phyloP scores from a whole-genome alignment of 2,113 vertebrate species.

The Cebidichthys violaceus region DNA sequence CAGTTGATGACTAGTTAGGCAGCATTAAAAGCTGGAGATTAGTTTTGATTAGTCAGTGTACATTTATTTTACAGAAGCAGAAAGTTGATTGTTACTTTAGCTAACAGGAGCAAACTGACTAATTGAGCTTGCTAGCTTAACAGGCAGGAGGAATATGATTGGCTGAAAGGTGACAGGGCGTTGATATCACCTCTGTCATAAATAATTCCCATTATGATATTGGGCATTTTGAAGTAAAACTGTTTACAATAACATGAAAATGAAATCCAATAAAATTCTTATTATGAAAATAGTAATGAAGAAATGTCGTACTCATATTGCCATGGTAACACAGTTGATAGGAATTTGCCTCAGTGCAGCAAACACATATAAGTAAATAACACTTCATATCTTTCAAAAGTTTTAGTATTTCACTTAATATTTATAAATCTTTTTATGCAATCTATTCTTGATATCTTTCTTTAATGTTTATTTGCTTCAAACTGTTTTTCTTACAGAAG shows the following conservation, averaged over 20 bases:
- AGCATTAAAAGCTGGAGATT: background rate
- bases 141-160: no score
- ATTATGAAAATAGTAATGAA: background rate
- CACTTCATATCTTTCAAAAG: background rate
- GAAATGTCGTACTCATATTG: background rate
- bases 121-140: background rate
- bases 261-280: background rate
- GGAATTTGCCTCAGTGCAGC: background rate
- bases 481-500: conserved; percentile 55
- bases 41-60: background rate
- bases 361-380: background rate
- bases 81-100: no score
- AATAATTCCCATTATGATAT: background rate
- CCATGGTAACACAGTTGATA: background rate
- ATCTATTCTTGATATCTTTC: background rate
- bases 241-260: background rate
- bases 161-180: no score
- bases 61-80: background rate
- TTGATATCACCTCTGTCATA: background rate
- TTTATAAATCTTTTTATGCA: background rate
- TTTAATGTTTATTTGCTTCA: background rate
- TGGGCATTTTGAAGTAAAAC: background rate
- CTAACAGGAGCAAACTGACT: no score
- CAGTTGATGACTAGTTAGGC: background rate
- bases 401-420: background rate